Evolutionary conservation across 2,888 invertebrate genomes (phyloP).

Genomic region (Athalia rosae): DNA sequence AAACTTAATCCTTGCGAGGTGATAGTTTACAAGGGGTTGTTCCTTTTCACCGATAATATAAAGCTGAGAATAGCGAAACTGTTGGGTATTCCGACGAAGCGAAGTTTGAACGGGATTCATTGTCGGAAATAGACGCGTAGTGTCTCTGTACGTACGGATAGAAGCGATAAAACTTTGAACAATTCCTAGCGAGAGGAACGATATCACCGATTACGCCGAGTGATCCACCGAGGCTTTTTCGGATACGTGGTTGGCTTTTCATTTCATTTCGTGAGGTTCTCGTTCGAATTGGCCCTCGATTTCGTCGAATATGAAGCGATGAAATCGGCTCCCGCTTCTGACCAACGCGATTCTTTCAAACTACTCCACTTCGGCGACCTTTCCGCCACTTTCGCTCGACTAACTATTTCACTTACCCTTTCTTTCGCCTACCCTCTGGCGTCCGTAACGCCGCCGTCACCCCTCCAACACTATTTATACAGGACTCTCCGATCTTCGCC

Average conservation of each 20-base stretch:
- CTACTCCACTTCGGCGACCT: constrained; percentile 31
- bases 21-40: constrained; percentile 19
- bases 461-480: constrained; percentile 42
- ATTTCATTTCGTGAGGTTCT: constrained; percentile 5
- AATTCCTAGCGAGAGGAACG: neutral
- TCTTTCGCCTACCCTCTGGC: constrained; percentile 44
- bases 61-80: constrained; percentile 11
- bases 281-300: constrained; percentile 3
- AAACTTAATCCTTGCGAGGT: constrained; percentile 31
- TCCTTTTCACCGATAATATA: constrained; percentile 16
- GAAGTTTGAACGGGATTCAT: constrained; percentile 14
- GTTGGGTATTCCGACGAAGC: constrained; percentile 20
- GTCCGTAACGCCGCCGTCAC: neutral
- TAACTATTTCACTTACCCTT: constrained; percentile 57
- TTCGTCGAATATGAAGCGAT: neutral
- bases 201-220: neutral
- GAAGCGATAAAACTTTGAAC: constrained; percentile 14
- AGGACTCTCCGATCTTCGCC: constrained; percentile 32
- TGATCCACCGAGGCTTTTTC: neutral
- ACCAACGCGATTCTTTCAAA: constrained; percentile 36
- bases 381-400: constrained; percentile 53
- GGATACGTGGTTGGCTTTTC: neutral
- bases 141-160: neutral
- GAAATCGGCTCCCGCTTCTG: constrained; percentile 24
- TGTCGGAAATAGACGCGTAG: too few relatives aligned